phyloP scores from a whole-genome alignment of 2,888 invertebrate genomes.

The Tetrapedia diversipes region DNA sequence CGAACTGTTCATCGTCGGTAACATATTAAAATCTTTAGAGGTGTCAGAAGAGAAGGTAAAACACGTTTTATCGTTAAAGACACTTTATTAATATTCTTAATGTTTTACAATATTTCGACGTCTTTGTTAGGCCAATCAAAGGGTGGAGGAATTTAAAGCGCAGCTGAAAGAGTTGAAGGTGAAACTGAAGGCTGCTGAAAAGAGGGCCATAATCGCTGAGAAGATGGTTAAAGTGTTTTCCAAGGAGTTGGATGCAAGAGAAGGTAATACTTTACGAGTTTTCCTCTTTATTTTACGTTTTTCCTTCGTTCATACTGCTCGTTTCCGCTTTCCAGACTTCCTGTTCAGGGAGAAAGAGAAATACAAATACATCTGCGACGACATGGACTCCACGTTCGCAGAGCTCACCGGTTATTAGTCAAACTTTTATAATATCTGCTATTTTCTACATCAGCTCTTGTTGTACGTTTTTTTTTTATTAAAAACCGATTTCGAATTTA shows the following conservation, averaged over 20 bases:
- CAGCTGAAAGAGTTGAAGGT: slow-evolving; percentile 80
- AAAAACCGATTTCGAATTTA: slow-evolving; percentile 20
- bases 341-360: slow-evolving; percentile 93
- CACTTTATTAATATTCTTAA: neutral
- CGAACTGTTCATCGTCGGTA: slow-evolving; percentile 88
- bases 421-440: slow-evolving; percentile 11
- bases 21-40: slow-evolving; percentile 89
- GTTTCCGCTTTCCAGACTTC: slow-evolving; percentile 87
- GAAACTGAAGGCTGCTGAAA: slow-evolving; percentile 83
- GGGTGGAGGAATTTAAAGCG: slow-evolving; percentile 86
- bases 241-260: slow-evolving; percentile 89
- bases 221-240: slow-evolving; percentile 88
- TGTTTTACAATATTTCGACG: neutral
- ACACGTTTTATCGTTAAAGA: neutral
- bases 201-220: slow-evolving; percentile 88
- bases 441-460: slow-evolving; percentile 5
- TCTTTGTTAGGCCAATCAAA: slow-evolving; percentile 85
- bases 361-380: slow-evolving; percentile 90
- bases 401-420: slow-evolving; percentile 89
- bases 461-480: slow-evolving; percentile 46
- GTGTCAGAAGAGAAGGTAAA: slow-evolving; percentile 86
- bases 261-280: slow-evolving; percentile 84
- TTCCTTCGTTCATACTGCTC: no score
- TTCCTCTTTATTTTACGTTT: neutral
- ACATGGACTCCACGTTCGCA: slow-evolving; percentile 89